Conservation (phyloP, 1,140 invertebrate genomes). For the Orius laevigatus region DNA sequence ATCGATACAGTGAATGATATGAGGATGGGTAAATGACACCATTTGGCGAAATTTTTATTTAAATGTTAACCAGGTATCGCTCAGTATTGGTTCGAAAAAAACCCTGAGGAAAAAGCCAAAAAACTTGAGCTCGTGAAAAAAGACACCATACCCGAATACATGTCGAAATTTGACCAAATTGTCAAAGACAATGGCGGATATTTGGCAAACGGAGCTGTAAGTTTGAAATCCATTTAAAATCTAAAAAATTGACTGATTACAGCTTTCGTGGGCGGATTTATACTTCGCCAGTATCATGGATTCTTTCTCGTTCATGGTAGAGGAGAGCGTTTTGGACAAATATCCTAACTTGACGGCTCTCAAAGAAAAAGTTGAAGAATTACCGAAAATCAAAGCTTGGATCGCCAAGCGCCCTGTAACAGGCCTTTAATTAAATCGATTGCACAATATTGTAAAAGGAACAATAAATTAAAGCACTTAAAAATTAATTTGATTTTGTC, state of each 20-base stretch:
- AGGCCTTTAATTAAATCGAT: too few relatives aligned
- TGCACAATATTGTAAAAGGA: too few relatives aligned
- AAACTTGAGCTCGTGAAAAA: constrained; percentile 21
- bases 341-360: constrained; percentile 31
- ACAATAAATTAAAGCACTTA: too few relatives aligned
- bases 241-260: too few relatives aligned
- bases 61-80: constrained; percentile 12
- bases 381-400: constrained; percentile 33
- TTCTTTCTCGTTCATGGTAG: constrained; percentile 37
- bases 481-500: too few relatives aligned
- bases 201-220: constrained; percentile 30
- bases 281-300: constrained; percentile 39
- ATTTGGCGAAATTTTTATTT: too few relatives aligned
- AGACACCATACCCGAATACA: constrained; percentile 32
- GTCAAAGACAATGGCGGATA: constrained; percentile 30
- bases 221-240: too few relatives aligned
- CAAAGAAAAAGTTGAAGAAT: constrained; percentile 29
- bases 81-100: constrained; percentile 20
- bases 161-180: constrained; percentile 34
- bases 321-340: constrained; percentile 34
- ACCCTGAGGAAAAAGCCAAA: constrained; percentile 23
- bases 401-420: constrained; percentile 28
- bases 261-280: constrained; percentile 49
- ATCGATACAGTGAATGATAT: constrained; percentile 7
- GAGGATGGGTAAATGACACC: constrained; percentile 23